Percentiles rank a stretch among this genome's conserved stretches.
These are phyloP conservation scores for Isaurus tuberculatus DNA, from an alignment of 92 coral and sea anemone species.

Conservation along the genomic window DNA sequence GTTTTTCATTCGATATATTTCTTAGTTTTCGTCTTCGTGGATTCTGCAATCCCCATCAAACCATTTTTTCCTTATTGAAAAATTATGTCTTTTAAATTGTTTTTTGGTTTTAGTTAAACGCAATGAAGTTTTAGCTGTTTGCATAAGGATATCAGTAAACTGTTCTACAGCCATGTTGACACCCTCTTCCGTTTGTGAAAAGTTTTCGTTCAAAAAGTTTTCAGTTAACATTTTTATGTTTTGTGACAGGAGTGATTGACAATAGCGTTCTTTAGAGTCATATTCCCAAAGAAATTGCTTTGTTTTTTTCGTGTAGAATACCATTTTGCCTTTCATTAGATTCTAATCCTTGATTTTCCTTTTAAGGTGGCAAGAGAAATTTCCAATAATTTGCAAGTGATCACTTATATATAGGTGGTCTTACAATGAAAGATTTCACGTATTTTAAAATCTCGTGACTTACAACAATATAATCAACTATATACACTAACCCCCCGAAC, in stretches of 20 bases:
- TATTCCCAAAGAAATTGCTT: slow-evolving; percentile 31
- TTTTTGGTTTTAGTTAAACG: slow-evolving; percentile 19
- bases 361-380: not conserved
- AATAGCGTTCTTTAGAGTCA: slow-evolving; percentile 20
- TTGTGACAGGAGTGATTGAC: slow-evolving; percentile 34
- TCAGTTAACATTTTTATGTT: slow-evolving; percentile 26
- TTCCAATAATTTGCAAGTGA: slow-evolving; percentile 29
- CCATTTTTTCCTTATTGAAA: slow-evolving; percentile 25
- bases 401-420: slow-evolving; percentile 38
- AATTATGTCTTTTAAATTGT: slow-evolving; percentile 23
- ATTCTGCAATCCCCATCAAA: slow-evolving; percentile 33
- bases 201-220: slow-evolving; percentile 14
- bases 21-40: slow-evolving; percentile 31
- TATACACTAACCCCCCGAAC: slow-evolving; percentile 27
- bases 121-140: slow-evolving; percentile 32
- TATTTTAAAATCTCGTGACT: slow-evolving; percentile 17
- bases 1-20: slow-evolving; percentile 34
- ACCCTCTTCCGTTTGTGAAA: slow-evolving; percentile 12
- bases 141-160: slow-evolving; percentile 20
- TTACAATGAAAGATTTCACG: slow-evolving; percentile 20
- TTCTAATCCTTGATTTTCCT: slow-evolving; percentile 27
- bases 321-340: slow-evolving; percentile 16
- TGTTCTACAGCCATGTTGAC: slow-evolving; percentile 28
- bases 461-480: slow-evolving; percentile 30
- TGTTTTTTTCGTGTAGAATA: not conserved